Evolutionary conservation across 2,888 invertebrate genomes (phyloP), one percentile per base, ranked within the genome.

Genomic region (Agapostemon virescens): DNA sequence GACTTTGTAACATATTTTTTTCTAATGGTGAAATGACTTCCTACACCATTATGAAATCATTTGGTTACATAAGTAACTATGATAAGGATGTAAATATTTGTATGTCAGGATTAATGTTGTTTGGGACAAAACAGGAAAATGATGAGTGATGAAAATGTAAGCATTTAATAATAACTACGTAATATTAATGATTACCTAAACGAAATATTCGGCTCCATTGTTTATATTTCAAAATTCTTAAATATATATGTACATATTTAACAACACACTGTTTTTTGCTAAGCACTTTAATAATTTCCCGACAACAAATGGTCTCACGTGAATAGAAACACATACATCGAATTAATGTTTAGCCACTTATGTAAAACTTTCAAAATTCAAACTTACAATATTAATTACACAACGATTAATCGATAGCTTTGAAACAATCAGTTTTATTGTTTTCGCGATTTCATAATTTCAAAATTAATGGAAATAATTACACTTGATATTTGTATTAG

Each of bases 391-490:
- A 58, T 13, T n/a, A 70, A 15, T n/a, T 63, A 36, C 13, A n/a
- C 13, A 63, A 63, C 36, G 26, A 30, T 63, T 23, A 61, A 70
- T 42, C 23, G 9, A 33, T n/a, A 33, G 0, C 9, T 63, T 5
- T 7, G 11, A 38, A 71, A 61, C 23, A 71, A 49, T 67, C 45
- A 11, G 61, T 30, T 42, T 63, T 30, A 15, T 11, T 6, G 40
- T 33, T 33, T 11, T 13, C 13, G 13, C 23, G 20, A 40, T n/a
- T 45, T 17, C 15, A 55, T 30, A 15, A 49, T 40, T 52, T 38
- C 23, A 6, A 36, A 42, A 33, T 11, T 49, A 20, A 30, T 55
- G 55, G 42, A 15, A 79, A 71, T 71, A 78, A 71, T 67, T 71
- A 70, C 49, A 71, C 49, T 71, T 78, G 6, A 42, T 13, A 40